Evolutionary conservation across 1,140 invertebrate species (phyloP).

Genomic region (Phymastichus coffea): DNA sequence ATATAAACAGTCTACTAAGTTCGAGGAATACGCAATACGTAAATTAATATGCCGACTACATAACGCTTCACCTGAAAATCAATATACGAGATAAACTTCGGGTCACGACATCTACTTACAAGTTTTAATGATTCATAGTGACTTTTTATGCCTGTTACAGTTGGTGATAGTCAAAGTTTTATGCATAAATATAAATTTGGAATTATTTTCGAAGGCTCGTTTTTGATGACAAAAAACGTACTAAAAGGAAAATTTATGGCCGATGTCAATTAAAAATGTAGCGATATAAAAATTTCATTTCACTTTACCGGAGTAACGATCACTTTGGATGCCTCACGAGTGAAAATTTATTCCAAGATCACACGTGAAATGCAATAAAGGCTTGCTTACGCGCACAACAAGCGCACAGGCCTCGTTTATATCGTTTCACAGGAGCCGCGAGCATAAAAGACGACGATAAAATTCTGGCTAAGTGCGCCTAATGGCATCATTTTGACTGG

Average conservation of each 20-base stretch:
- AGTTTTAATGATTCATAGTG: too few relatives aligned
- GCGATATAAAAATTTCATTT: background rate
- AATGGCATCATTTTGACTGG: constrained; percentile 46
- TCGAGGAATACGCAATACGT: too few relatives aligned
- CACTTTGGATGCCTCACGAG: constrained; percentile 6
- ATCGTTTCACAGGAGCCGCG: constrained; percentile 35
- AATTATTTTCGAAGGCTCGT: too few relatives aligned
- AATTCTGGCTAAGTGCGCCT: constrained; percentile 46
- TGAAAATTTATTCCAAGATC: constrained; percentile 13
- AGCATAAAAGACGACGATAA: constrained; percentile 43
- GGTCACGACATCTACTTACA: too few relatives aligned
- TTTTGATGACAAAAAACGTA: too few relatives aligned
- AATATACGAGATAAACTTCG: too few relatives aligned
- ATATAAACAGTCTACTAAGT: too few relatives aligned
- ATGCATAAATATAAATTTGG: too few relatives aligned
- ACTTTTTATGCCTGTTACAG: too few relatives aligned
- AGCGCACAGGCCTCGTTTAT: constrained; percentile 10
- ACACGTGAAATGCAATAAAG: constrained; percentile 10
- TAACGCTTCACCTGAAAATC: too few relatives aligned
- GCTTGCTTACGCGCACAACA: constrained; percentile 2
- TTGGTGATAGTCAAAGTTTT: too few relatives aligned
- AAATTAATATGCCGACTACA: too few relatives aligned
- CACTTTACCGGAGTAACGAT: constrained; percentile 3
- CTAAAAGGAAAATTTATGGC: background rate
- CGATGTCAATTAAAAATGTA: background rate